phyloP scores from a whole-genome alignment of 2,797 vertebrate species.

The Gymnocypris eckloni region DNA sequence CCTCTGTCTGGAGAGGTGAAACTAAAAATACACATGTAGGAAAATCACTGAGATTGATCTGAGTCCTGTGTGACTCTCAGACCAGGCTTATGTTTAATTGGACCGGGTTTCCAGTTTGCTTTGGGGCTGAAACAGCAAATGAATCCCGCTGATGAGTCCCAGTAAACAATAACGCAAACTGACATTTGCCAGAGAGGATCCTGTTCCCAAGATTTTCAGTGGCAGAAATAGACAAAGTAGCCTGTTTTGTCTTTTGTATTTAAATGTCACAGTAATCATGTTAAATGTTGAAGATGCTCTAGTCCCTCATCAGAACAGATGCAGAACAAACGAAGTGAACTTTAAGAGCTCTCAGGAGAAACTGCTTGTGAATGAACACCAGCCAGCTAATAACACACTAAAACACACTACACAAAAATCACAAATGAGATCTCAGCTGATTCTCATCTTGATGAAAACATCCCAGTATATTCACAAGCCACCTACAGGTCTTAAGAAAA shows the following conservation, averaged over 20 bases:
- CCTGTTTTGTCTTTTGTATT: slow-evolving; percentile 30
- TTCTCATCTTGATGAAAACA: not conserved
- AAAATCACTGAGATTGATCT: not conserved
- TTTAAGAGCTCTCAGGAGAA: slow-evolving; percentile 24
- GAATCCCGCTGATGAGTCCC: slow-evolving; percentile 2
- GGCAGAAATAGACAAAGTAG: not conserved
- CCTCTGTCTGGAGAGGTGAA: not conserved
- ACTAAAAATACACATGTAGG: not conserved
- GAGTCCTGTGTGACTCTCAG: not conserved
- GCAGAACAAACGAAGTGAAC: not conserved
- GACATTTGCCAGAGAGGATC: slow-evolving; percentile 58
- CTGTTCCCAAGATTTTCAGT: not conserved
- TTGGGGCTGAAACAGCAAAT: slow-evolving; percentile 8
- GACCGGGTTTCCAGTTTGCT: not conserved
- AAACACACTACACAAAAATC: not conserved
- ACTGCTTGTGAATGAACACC: not conserved
- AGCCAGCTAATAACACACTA: not conserved
- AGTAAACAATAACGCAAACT: slow-evolving; percentile 59
- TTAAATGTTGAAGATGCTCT: not conserved
- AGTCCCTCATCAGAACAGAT: slow-evolving; percentile 11
- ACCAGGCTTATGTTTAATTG: slow-evolving; percentile 17
- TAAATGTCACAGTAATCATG: slow-evolving; percentile 59
- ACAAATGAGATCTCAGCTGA: not conserved
- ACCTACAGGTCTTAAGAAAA: not conserved
- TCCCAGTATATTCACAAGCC: not conserved